Evolutionary conservation across 2,797 vertebrate genomes (phyloP).

Genomic region (Bucorvus abyssinicus): DNA sequence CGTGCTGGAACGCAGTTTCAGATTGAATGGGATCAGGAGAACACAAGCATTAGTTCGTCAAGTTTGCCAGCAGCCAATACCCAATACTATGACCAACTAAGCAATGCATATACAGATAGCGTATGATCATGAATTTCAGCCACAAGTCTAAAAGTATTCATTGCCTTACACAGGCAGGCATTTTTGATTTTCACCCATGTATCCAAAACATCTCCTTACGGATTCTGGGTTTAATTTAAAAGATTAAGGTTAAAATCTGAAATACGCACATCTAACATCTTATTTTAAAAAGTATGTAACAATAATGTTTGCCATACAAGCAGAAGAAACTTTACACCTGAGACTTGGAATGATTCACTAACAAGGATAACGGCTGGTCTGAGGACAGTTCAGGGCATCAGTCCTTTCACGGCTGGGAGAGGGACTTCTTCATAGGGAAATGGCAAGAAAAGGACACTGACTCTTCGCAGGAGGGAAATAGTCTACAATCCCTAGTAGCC

Average conservation of each 20-base stretch:
- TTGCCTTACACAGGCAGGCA: background rate
- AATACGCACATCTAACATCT: fast-evolving
- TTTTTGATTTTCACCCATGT: background rate
- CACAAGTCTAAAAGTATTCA: background rate
- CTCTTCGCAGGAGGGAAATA: background rate
- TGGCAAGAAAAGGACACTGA: background rate
- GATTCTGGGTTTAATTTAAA: background rate
- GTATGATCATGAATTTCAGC: background rate
- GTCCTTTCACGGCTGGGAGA: background rate
- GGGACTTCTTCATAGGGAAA: background rate
- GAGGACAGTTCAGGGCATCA: background rate
- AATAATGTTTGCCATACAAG: background rate
- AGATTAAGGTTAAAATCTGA: background rate
- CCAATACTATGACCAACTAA: background rate
- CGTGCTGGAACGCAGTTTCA: background rate
- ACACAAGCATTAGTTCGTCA: background rate
- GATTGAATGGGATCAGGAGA: background rate
- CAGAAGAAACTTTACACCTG: background rate
- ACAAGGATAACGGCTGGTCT: background rate
- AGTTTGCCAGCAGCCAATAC: background rate
- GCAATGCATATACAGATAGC: background rate
- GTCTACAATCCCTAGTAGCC: background rate
- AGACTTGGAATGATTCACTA: background rate
- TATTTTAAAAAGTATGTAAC: background rate
- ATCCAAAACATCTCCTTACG: background rate